Base-by-base conservation (phyloP, 2,888 invertebrate genomes). In the Drosophila kanekoi region DNA sequence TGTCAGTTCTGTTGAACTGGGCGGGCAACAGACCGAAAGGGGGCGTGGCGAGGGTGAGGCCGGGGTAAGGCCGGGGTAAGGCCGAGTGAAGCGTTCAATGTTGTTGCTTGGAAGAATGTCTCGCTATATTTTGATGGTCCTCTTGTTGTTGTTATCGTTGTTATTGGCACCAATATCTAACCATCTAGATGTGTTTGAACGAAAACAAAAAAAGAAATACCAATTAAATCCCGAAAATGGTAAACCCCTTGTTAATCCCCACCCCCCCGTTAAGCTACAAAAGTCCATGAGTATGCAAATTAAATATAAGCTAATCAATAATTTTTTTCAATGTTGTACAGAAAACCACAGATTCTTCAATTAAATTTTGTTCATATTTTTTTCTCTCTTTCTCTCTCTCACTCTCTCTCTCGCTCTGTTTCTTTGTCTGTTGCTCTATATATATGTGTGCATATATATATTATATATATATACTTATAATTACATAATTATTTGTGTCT, bases 301-400 rank as follows among this genome's bases (percentile, higher is more conserved):
- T 66, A 59, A 59, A 32, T 28, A 43, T 72, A 72, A 72, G 62
- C 57, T 77, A 67, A 78, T 43, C 67, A 44, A 60, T 60, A 68
- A 47, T 16, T 53, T 47, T 58, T 41, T 58, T 57, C 56, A 63
- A 72, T 77, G 74, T 77, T 77, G 78, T 75, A 57, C 61, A 66
- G 78, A 65, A 48, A 61, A 65, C 43, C 78, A 72, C 43, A 66
- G 40, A 77, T 40, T 59, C 54, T 77, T 61, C 43, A 60, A 74
- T 66, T 66, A 37, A 76, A 67, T 73, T 75, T 73, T 78, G 59
- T 78, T 75, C 79, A 73, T 67, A 48, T 63, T 56, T 72, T 62
- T 62, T 68, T 68, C n/a, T 54, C 40, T 74, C 56, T 73, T 28
- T 51, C 20, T 63, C 35, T 64, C 54, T 60, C 44, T 57, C 16